Base-by-base conservation (phyloP, 2,113 vertebrate species). In the Merops nubicus region DNA sequence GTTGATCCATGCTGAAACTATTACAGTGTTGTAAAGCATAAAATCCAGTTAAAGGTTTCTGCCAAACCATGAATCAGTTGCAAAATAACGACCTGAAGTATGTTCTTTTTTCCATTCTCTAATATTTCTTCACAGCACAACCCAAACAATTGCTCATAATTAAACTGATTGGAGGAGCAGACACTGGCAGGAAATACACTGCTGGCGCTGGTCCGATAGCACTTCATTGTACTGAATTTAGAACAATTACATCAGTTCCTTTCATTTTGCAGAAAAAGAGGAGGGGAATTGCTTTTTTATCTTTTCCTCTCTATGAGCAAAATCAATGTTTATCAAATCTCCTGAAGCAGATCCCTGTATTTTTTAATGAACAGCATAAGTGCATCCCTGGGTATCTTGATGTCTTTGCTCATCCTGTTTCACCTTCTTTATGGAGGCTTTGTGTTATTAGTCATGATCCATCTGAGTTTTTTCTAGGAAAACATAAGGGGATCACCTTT, bases 41-140 rank as follows among this genome's bases (percentile, higher is more conserved):
- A 98, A 97, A 98, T 98, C 97, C 85, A 97, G 97, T 97, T 98
- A 96, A 88, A 80, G 45, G 79, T 67, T 95, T 89, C 91, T 98
- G 98, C 98, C 98, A 98, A 98, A 95, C 87, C 97, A 97, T 98
- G 98, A 98, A 98, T 98, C 98, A 98, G 98, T 97, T 96, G 91
- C 94, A 96, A 97, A 97, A 96, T 95, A 96, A 97, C 20, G 80
- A 97, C 98, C 97, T 95, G 92, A 97, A 97, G 93, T 94, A 96
- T 96, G 96, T 77, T 98, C 95, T 97, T 97, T 98, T 98, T 98
- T 98, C 98, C 98, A 98, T 98, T 98, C 97, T 97, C 97, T 98
- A 98, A 98, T 98, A 98, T 97, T 97, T 98, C 97, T 98, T 96
- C 96, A 95, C 96, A 97, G 97, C 86, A 42, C 92, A 97, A 97